These are phyloP conservation scores for Nannospalax galili DNA, from an alignment of 2,113 vertebrate species.

Conservation along the genomic window DNA sequence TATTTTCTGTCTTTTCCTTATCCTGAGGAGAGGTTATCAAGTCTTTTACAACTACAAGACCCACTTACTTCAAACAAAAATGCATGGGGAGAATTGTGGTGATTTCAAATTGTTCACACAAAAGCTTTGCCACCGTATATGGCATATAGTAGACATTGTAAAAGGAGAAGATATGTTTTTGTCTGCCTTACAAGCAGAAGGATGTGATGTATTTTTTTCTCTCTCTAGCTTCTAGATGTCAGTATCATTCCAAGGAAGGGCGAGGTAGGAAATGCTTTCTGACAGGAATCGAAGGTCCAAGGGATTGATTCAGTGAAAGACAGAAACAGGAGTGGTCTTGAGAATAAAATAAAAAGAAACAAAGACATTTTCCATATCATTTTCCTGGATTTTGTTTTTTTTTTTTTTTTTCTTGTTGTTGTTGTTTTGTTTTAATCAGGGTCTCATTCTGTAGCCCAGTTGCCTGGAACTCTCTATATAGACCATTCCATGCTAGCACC, in stretches of 20 bases:
- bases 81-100: not conserved
- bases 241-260: not conserved
- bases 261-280: constrained; percentile 34
- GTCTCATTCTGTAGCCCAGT: too few species aligned
- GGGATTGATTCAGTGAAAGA: constrained; percentile 19
- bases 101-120: not conserved
- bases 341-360: constrained; percentile 54
- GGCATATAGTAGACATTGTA: not conserved
- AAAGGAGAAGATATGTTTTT: not conserved
- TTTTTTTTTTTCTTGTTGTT: too few species aligned
- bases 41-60: not conserved
- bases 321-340: not conserved
- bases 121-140: not conserved
- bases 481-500: too few species aligned
- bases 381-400: too few species aligned
- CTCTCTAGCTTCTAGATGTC: not conserved
- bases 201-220: not conserved
- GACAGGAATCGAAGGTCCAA: constrained; percentile 47
- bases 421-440: too few species aligned
- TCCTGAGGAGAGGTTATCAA: not conserved
- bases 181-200: not conserved
- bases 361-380: not conserved
- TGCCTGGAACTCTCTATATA: too few species aligned
- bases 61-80: not conserved
- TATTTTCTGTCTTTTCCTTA: constrained; percentile 6